A percentile compares a stretch with the other conserved stretches of the same genome.
Conservation (phyloP, 2,888 invertebrate genomes). For the Meandrusa payeni region DNA sequence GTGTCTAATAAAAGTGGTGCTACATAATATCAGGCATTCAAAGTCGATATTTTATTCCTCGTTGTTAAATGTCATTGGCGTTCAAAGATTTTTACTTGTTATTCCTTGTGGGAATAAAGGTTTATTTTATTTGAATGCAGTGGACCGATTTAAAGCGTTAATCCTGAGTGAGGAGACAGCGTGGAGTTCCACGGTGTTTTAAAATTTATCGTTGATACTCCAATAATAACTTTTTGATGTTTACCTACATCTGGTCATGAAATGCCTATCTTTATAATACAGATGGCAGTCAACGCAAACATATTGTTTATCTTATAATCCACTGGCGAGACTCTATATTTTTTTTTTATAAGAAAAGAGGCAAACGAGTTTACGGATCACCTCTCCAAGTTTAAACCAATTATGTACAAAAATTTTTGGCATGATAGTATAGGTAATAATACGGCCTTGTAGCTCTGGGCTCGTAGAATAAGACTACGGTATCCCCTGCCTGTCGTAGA, state of each 20-base stretch:
- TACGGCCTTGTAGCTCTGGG: too few species aligned
- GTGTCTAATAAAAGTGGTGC: slow-evolving; percentile 33
- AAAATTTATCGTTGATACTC: slow-evolving; percentile 1
- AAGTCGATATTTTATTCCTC: slow-evolving; percentile 69
- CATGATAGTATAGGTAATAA: too few species aligned
- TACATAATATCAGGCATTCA: slow-evolving; percentile 45
- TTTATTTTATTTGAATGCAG: slow-evolving; percentile 37
- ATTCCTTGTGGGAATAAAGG: slow-evolving; percentile 34
- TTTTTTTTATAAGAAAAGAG: too few species aligned
- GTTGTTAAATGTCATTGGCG: slow-evolving; percentile 68
- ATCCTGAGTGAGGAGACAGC: slow-evolving; percentile 24
- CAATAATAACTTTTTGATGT: background rate
- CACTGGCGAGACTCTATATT: too few species aligned
- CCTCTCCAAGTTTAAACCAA: too few species aligned
- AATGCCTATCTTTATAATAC: too few species aligned
- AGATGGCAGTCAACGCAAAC: too few species aligned
- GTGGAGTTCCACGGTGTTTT: slow-evolving; percentile 20
- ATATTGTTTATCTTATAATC: too few species aligned
- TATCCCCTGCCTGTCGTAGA: too few species aligned
- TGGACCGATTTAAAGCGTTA: slow-evolving; percentile 31
- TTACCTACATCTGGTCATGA: background rate
- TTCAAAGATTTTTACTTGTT: slow-evolving; percentile 57
- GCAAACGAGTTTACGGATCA: too few species aligned
- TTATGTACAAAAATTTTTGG: too few species aligned
- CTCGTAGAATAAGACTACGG: too few species aligned